These are phyloP conservation scores for Nasonia giraulti DNA, from an alignment of 1,140 invertebrate genomes.

Conservation along the genomic window DNA sequence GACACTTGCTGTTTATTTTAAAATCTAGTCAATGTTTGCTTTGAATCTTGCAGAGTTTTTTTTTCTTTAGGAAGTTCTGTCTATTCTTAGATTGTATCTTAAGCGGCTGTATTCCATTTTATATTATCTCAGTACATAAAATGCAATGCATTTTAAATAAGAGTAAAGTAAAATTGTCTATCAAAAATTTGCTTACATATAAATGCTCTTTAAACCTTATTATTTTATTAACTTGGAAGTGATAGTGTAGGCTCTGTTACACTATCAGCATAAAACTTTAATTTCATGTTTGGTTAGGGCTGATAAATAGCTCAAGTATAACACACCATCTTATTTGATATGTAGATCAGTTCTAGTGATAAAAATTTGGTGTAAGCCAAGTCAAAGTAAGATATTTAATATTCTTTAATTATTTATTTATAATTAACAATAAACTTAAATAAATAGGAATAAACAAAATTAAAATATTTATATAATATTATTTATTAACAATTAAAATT, in stretches of 20 bases:
- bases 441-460: neutral
- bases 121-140: constrained; percentile 8
- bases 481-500: neutral
- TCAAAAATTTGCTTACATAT: neutral
- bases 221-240: neutral
- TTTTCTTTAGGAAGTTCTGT: constrained; percentile 27
- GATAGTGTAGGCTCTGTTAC: neutral
- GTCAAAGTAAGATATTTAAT: neutral
- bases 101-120: constrained; percentile 40
- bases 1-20: neutral
- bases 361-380: neutral
- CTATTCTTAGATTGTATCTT: constrained; percentile 44
- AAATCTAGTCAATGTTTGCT: neutral
- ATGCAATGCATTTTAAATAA: neutral
- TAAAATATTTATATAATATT: neutral
- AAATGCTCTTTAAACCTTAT: neutral
- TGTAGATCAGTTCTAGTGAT: neutral
- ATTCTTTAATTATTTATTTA: neutral
- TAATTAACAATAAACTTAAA: neutral
- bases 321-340: neutral
- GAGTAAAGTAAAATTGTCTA: neutral
- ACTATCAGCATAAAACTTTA: neutral
- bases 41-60: constrained; percentile 19
- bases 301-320: neutral
- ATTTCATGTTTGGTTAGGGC: constrained; percentile 29